Evolutionary conservation across 1,140 invertebrate genomes (phyloP).

Genomic region (Zophobas atratus): DNA sequence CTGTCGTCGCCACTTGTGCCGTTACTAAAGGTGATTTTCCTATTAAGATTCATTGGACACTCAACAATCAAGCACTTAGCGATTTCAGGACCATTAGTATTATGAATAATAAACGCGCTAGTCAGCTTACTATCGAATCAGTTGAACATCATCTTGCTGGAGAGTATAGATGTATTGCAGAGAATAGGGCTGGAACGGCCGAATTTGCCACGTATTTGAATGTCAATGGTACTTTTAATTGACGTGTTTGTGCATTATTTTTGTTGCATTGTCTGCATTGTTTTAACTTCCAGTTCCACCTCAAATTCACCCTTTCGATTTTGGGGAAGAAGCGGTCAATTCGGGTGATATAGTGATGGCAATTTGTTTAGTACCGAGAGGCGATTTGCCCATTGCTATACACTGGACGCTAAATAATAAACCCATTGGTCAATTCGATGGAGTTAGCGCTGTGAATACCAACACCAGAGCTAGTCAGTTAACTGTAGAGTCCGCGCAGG

Average conservation of each 20-base stretch:
- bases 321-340: constrained; percentile 77
- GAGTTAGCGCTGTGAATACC: constrained; percentile 66
- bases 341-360: constrained; percentile 80
- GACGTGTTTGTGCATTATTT: not conserved
- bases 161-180: constrained; percentile 76
- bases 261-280: not conserved
- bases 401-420: constrained; percentile 78
- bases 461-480: constrained; percentile 73
- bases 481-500: constrained; percentile 73
- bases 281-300: constrained; percentile 67
- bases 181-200: constrained; percentile 73
- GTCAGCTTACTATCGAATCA: constrained; percentile 74
- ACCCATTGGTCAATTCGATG: constrained; percentile 63
- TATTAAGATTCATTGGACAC: constrained; percentile 79
- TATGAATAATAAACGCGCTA: constrained; percentile 71
- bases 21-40: constrained; percentile 85
- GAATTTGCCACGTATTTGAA: constrained; percentile 75
- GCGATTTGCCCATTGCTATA: constrained; percentile 82
- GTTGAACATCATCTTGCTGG: constrained; percentile 74
- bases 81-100: constrained; percentile 68
- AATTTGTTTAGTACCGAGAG: constrained; percentile 82
- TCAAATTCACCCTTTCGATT: constrained; percentile 70
- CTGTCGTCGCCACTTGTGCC: constrained; percentile 79
- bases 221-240: constrained; percentile 73
- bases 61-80: constrained; percentile 59